phyloP scores from a whole-genome alignment of 2,797 vertebrate genomes.

The Poeciliopsis paucimaculata region DNA sequence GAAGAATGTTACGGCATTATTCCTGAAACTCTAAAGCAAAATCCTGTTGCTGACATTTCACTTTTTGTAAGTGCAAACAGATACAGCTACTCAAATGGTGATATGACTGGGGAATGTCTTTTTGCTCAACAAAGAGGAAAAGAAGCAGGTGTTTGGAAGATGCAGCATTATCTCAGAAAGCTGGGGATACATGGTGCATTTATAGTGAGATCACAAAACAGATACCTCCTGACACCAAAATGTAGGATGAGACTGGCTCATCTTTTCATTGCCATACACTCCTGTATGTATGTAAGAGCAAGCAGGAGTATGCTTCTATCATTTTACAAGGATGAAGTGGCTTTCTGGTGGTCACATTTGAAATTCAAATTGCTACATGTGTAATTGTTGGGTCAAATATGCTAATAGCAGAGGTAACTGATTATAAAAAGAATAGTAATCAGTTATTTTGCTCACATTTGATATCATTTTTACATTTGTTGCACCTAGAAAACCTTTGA shows the following conservation, averaged over 20 bases:
- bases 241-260: slow-evolving; percentile 24
- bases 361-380: background rate
- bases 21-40: slow-evolving; percentile 34
- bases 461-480: too few relatives aligned
- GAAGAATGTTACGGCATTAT: slow-evolving; percentile 36
- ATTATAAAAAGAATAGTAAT: background rate
- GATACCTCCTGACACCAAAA: slow-evolving; percentile 28
- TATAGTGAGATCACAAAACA: slow-evolving; percentile 50
- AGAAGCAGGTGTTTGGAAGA: slow-evolving; percentile 58
- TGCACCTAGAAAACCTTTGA: too few relatives aligned
- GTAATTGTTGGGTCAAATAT: background rate
- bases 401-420: background rate
- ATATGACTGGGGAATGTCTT: slow-evolving; percentile 38
- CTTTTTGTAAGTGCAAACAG: slow-evolving; percentile 41
- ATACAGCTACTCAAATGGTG: slow-evolving; percentile 41
- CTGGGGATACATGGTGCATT: slow-evolving; percentile 27
- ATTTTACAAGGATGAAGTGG: slow-evolving; percentile 4
- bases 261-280: slow-evolving; percentile 31
- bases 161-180: slow-evolving; percentile 37
- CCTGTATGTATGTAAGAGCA: slow-evolving; percentile 14
- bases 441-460: background rate
- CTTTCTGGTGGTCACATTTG: slow-evolving; percentile 1
- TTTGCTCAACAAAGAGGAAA: slow-evolving; percentile 44
- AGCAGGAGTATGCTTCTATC: background rate
- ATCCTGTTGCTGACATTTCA: slow-evolving; percentile 49